A percentile compares a stretch with the other conserved stretches of the same genome.
phyloP scores from a whole-genome alignment of 2,888 invertebrate species.

The Deilephila elpenor region DNA sequence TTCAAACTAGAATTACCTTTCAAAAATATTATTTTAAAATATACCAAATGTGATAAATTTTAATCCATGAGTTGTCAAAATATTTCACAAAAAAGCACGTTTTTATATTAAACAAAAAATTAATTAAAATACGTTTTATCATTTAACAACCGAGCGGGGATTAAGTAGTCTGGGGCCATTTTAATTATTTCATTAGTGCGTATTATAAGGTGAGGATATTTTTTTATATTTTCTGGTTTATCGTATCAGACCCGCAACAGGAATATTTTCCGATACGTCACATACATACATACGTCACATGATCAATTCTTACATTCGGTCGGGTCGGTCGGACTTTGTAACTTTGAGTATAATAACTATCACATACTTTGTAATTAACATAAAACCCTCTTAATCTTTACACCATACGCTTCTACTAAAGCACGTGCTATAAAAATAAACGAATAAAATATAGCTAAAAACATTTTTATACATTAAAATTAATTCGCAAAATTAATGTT shows the following conservation, averaged over 20 bases:
- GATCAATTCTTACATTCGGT: too few species aligned
- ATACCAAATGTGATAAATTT: background rate
- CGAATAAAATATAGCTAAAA: background rate
- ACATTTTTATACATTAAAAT: background rate
- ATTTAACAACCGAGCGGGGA: background rate
- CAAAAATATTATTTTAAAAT: background rate
- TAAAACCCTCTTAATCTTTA: too few species aligned
- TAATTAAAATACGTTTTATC: slow-evolving; percentile 8
- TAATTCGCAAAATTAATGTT: background rate
- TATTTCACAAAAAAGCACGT: background rate
- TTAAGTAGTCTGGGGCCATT: slow-evolving; percentile 1
- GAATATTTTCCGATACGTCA: too few species aligned
- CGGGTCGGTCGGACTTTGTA: too few species aligned
- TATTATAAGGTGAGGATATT: background rate
- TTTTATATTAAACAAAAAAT: background rate
- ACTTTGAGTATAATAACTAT: too few species aligned
- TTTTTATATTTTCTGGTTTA: too few species aligned
- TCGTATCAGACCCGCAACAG: too few species aligned
- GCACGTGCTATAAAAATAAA: too few species aligned
- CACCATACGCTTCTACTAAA: too few species aligned
- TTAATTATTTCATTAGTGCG: slow-evolving; percentile 12
- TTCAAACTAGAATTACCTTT: too few species aligned
- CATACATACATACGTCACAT: too few species aligned
- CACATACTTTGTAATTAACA: too few species aligned
- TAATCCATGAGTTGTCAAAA: background rate